These are phyloP conservation scores for Ameiurus melas DNA, from an alignment of 2,113 vertebrate genomes.

Conservation along the genomic window DNA sequence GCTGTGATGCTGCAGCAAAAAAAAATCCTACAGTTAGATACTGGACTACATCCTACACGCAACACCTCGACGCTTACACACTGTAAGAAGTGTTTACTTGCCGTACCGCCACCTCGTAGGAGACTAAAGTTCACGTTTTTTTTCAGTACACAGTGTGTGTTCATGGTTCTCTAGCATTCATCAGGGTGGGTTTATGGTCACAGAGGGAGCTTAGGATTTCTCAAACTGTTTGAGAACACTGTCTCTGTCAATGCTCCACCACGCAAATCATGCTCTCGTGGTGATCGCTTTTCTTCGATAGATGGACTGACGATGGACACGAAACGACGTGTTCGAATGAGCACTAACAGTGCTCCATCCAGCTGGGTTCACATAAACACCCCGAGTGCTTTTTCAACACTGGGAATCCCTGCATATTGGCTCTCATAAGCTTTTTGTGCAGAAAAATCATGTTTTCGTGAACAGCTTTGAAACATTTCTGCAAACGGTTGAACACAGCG, in stretches of 20 bases:
- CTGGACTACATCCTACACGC: background rate
- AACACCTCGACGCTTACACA: background rate
- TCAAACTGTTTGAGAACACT: background rate
- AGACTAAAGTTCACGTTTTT: background rate
- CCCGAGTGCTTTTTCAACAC: background rate
- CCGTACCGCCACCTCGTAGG: no score
- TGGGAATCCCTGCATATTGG: background rate
- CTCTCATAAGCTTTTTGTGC: background rate
- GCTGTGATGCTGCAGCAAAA: background rate
- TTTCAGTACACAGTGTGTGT: background rate
- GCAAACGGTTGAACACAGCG: background rate
- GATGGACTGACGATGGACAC: no score
- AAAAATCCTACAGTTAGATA: background rate
- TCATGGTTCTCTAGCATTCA: background rate
- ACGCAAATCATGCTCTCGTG: background rate
- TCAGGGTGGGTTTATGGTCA: background rate
- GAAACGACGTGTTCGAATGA: background rate
- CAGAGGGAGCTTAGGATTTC: background rate
- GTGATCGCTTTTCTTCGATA: no score
- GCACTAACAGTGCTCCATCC: background rate
- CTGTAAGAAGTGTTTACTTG: background rate
- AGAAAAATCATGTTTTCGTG: background rate
- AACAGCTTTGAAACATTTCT: background rate
- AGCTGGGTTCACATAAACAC: background rate
- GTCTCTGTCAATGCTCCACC: background rate